phyloP scores from a whole-genome alignment of 2,888 invertebrate genomes.

The Ophioninae sp. region DNA sequence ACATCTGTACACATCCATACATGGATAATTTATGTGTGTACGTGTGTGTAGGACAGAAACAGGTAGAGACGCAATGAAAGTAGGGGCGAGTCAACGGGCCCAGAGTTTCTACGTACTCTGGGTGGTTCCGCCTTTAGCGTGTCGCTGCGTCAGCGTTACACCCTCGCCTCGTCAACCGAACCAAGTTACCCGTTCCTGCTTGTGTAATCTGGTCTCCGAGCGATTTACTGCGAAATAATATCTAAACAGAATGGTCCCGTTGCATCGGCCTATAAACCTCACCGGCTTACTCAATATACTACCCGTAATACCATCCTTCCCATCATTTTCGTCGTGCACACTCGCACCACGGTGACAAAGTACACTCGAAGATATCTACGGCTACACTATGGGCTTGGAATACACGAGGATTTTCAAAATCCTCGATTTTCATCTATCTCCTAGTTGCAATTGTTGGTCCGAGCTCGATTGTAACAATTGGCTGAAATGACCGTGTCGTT shows the following conservation, averaged over 20 bases:
- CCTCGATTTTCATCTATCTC: background rate
- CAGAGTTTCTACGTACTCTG: constrained; percentile 53
- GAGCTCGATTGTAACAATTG: too few species aligned
- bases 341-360: background rate
- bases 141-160: constrained; percentile 79
- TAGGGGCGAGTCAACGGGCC: constrained; percentile 67
- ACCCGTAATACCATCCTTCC: background rate
- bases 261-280: constrained; percentile 22
- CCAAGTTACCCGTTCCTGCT: constrained; percentile 64
- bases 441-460: background rate
- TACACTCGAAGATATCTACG: background rate
- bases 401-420: background rate
- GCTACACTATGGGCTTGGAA: background rate
- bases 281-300: constrained; percentile 7
- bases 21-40: background rate
- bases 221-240: constrained; percentile 79
- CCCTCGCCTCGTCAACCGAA: constrained; percentile 65
- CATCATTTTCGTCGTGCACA: background rate
- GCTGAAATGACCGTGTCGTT: too few species aligned
- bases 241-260: constrained; percentile 71
- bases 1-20: background rate
- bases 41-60: constrained; percentile 15
- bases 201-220: constrained; percentile 48
- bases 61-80: constrained; percentile 59
- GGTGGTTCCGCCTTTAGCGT: constrained; percentile 79